phyloP scores from a whole-genome alignment of 2,113 vertebrate genomes.

The Chloropsis cyanopogon region DNA sequence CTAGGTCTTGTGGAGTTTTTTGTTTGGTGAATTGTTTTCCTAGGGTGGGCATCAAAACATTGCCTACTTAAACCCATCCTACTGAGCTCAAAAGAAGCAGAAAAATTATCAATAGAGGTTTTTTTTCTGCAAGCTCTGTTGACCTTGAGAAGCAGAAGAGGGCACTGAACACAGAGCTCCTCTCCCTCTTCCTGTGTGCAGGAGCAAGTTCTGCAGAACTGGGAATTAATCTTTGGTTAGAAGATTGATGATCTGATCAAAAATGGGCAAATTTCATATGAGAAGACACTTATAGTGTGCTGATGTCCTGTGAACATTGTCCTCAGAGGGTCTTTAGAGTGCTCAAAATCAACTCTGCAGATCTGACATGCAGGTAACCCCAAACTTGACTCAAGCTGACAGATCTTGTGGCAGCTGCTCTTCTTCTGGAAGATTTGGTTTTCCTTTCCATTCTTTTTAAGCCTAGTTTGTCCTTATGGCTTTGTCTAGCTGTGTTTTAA shows the following conservation, averaged over 20 bases:
- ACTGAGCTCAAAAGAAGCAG: not conserved
- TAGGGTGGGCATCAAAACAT: not conserved
- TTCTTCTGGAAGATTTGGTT: not conserved
- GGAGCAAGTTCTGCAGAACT: not conserved
- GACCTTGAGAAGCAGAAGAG: not conserved
- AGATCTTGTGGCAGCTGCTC: not conserved
- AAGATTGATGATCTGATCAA: not conserved
- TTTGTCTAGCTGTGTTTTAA: not conserved
- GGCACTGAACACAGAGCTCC: not conserved
- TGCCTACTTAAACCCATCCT: not conserved
- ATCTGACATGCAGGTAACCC: not conserved
- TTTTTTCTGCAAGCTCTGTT: not conserved
- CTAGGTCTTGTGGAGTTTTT: not conserved
- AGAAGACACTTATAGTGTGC: not conserved
- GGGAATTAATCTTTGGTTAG: not conserved
- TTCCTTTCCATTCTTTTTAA: not conserved
- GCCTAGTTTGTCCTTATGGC: not conserved
- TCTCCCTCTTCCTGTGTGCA: not conserved
- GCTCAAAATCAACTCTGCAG: not conserved
- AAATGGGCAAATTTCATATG: not conserved
- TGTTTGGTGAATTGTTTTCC: not conserved
- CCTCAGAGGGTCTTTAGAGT: not conserved
- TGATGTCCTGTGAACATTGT: not conserved
- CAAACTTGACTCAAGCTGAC: not conserved
- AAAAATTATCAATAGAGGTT: not conserved